These are phyloP conservation scores for Eretmocerus hayati DNA, from an alignment of 2,888 invertebrate genomes.

Conservation along the genomic window DNA sequence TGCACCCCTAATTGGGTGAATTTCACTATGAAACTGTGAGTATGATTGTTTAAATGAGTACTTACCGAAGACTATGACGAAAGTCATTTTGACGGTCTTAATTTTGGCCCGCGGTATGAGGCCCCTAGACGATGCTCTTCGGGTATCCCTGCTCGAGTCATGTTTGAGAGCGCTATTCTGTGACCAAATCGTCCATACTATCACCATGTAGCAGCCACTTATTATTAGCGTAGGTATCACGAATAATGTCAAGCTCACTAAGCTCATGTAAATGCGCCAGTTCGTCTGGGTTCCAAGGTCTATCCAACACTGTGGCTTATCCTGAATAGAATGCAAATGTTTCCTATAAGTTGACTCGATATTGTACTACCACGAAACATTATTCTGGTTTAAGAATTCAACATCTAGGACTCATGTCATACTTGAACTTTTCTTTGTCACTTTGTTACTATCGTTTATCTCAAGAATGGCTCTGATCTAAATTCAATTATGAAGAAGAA, in stretches of 20 bases:
- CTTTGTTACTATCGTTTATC: no score
- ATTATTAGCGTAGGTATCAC: constrained; percentile 82
- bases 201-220: constrained; percentile 82
- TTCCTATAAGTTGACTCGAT: no score
- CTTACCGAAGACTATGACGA: constrained; percentile 90
- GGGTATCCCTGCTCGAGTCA: constrained; percentile 52
- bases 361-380: no score
- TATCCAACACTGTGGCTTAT: constrained; percentile 77
- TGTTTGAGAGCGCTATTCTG: constrained; percentile 38
- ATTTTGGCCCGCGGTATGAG: constrained; percentile 93
- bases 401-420: no score
- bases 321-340: no score
- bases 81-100: constrained; percentile 96
- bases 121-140: constrained; percentile 83
- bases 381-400: no score
- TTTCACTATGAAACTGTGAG: no score
- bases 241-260: constrained; percentile 75
- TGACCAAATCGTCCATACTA: constrained; percentile 88
- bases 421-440: no score
- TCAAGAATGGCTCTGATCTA: no score
- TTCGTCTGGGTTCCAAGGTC: constrained; percentile 62
- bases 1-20: no score
- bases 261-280: constrained; percentile 85
- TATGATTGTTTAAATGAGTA: no score
- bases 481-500: no score